Conservation (phyloP, 2,888 invertebrate genomes). For the Scaptomyza flava region DNA sequence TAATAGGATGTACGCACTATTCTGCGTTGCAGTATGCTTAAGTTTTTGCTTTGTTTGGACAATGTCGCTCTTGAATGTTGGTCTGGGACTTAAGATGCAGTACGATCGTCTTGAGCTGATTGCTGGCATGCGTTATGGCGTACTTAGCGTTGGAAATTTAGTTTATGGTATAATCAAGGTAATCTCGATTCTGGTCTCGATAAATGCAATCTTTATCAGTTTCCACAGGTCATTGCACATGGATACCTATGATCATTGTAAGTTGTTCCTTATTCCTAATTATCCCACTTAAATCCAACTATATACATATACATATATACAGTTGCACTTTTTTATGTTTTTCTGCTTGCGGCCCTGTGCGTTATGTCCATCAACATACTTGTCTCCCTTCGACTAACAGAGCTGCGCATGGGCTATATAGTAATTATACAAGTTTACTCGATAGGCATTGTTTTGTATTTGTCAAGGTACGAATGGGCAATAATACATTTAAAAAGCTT, state of each 20-base stretch:
- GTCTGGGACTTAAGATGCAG: constrained; percentile 2
- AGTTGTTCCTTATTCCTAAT: constrained; percentile 3
- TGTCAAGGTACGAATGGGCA: constrained; percentile 12
- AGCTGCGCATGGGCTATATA: constrained; percentile 34
- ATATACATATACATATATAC: background rate
- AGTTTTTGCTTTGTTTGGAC: constrained; percentile 40
- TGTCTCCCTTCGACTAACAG: constrained; percentile 24
- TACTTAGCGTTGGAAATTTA: constrained; percentile 29
- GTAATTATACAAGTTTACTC: constrained; percentile 27
- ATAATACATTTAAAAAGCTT: background rate
- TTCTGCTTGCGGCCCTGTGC: constrained; percentile 33
- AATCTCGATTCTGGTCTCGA: constrained; percentile 22
- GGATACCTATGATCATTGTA: constrained; percentile 18
- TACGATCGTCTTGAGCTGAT: constrained; percentile 36
- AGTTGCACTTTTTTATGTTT: constrained; percentile 19
- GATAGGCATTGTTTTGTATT: constrained; percentile 30
- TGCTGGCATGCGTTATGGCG: constrained; percentile 33
- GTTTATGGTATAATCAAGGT: constrained; percentile 23
- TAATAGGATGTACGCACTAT: constrained; percentile 3
- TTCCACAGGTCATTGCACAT: constrained; percentile 10
- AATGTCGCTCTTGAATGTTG: constrained; percentile 25
- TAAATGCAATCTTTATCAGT: constrained; percentile 23
- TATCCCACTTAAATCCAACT: no score
- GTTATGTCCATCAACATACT: constrained; percentile 41
- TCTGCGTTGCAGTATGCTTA: constrained; percentile 7